Evolutionary conservation across 1,140 invertebrate genomes (phyloP).

Genomic region (Onthophagus taurus): DNA sequence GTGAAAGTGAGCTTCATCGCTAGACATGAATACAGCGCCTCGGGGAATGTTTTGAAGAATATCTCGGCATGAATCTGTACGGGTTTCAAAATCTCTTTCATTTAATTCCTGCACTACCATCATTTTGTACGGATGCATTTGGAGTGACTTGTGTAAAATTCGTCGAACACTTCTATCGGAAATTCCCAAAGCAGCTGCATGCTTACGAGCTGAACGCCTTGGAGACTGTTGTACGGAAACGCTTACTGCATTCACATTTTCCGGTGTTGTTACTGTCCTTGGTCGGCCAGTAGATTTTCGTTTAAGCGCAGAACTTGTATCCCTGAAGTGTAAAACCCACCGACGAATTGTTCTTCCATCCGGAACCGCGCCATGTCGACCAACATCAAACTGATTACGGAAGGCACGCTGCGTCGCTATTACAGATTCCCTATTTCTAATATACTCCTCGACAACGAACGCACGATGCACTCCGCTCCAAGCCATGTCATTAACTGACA

Average conservation of each 20-base stretch:
- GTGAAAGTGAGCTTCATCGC: conserved; percentile 17
- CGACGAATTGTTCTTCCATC: conserved; percentile 3
- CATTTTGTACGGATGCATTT: conserved; percentile 6
- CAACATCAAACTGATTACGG: conserved; percentile 8
- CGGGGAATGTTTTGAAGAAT: too few relatives aligned
- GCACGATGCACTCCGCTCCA: conserved; percentile 8
- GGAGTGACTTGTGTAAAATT: background rate
- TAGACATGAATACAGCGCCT: too few relatives aligned
- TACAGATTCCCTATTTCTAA: conserved; percentile 4
- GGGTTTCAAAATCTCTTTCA: conserved; percentile 5
- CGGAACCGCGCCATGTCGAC: conserved; percentile 1
- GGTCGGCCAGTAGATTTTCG: conserved; percentile 5
- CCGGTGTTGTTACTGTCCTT: conserved; percentile 10
- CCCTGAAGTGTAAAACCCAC: conserved; percentile 4
- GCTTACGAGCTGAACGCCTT: conserved; percentile 6
- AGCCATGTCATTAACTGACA: conserved; percentile 8
- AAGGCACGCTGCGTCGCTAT: conserved; percentile 7
- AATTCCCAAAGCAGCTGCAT: background rate
- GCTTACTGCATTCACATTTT: conserved; percentile 6
- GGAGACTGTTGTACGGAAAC: background rate
- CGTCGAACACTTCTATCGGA: background rate
- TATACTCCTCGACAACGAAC: conserved; percentile 8
- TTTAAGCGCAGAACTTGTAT: background rate
- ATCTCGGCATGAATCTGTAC: conserved; percentile 8
- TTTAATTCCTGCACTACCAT: conserved; percentile 6